Base-by-base conservation (phyloP, 2,888 invertebrate species). In the Cephus runcator region DNA sequence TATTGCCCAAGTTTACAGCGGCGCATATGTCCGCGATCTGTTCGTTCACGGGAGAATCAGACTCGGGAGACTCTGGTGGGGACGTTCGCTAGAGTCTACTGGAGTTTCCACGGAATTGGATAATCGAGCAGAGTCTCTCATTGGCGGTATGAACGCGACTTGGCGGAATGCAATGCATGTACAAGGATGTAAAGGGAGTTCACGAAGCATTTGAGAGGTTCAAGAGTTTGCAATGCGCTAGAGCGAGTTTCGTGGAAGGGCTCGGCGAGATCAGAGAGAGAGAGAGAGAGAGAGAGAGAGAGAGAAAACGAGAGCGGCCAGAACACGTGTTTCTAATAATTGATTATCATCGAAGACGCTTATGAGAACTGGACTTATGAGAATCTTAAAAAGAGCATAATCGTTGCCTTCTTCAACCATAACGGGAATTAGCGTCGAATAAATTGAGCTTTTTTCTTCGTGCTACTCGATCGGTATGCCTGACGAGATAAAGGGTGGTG, bases 301-400 rank as follows among this genome's bases (percentile, higher is more conserved):
- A 40, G 35, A 35, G 40, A 56, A 6, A 56, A 23, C 23, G 23
- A 23, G 56, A 56, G 23, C 23, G 23, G 23, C 23, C 36, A 11
- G 75, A 75, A 83, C 87, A 88, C 86, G 86, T 89, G 89, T 83
- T 88, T 87, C 88, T 91, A 89, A 91, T 91, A 90, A 90, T 90
- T 90, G 89, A 89, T 91, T 87, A 90, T 89, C 88, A 83, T 80
- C 83, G 75, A 80, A 83, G 79, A 83, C 83, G 80, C 84, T 87
- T 85, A 86, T 87, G 88, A 87, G 90, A 90, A 88, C 82, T 83
- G 83, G 81, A 74, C 80, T 33, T 31, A 34, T 31, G 78, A 79
- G 80, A 82, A 81, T 88, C 90, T 83, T 78, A 81, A 87, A 87
- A 87, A 77, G 85, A 85, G 83, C 83, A 91, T 88, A 90, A 90